Evolutionary conservation across 2,113 vertebrate genomes (phyloP).

Genomic region (Gallinago media): DNA sequence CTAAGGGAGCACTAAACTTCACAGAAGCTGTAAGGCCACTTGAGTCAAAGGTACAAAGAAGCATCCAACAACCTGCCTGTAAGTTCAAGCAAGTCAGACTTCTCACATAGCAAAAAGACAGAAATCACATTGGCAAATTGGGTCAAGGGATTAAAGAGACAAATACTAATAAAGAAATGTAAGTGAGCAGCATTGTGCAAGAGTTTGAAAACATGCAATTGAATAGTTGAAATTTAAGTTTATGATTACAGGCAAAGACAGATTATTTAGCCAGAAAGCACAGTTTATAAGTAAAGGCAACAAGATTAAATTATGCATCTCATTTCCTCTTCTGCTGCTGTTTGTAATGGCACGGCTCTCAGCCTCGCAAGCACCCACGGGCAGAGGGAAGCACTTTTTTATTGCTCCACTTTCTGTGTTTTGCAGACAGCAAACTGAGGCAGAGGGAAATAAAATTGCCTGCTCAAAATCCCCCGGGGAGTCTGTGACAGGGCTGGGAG

Average conservation of each 20-base stretch:
- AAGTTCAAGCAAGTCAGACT: neutral
- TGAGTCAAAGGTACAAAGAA: neutral
- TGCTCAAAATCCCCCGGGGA: neutral
- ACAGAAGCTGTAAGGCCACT: neutral
- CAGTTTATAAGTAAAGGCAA: neutral
- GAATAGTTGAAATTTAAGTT: neutral
- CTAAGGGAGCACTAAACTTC: neutral
- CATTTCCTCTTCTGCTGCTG: neutral
- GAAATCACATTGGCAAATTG: neutral
- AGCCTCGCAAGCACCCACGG: rapidly evolving
- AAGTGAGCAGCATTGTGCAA: neutral
- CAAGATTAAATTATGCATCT: neutral
- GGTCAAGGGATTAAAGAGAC: neutral
- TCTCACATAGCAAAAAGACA: neutral
- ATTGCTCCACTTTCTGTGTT: neutral
- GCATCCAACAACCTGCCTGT: neutral
- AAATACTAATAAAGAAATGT: neutral
- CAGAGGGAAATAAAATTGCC: neutral
- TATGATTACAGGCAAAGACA: neutral
- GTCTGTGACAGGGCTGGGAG: neutral
- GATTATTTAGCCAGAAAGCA: neutral
- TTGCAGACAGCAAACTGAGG: neutral
- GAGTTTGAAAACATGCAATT: neutral
- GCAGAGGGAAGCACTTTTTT: neutral
- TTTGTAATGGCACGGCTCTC: neutral